These are phyloP conservation scores for Elaphurus davidianus DNA, from an alignment of 2,113 vertebrate genomes.

Conservation along the genomic window DNA sequence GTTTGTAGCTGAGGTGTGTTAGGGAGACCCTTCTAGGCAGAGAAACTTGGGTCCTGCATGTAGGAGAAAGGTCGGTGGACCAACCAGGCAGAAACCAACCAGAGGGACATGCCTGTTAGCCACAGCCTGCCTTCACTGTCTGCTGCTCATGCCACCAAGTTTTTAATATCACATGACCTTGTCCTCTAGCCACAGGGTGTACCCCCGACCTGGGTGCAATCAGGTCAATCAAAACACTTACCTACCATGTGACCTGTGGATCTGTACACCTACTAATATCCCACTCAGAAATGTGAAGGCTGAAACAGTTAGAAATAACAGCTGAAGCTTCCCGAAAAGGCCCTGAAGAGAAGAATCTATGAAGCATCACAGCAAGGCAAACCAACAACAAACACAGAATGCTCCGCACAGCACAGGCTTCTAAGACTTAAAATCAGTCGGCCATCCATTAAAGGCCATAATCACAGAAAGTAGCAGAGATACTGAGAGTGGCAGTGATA, in stretches of 20 bases:
- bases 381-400: background rate
- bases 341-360: background rate
- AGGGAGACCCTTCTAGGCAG: background rate
- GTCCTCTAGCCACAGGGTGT: background rate
- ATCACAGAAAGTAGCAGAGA: background rate
- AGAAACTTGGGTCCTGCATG: background rate
- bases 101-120: background rate
- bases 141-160: background rate
- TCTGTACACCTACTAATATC: background rate
- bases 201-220: background rate
- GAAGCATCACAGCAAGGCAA: background rate
- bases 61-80: background rate
- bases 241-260: background rate
- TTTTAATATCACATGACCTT: slow-evolving; percentile 18
- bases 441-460: background rate
- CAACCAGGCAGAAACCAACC: background rate
- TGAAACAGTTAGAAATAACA: background rate
- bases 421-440: background rate
- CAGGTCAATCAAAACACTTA: background rate
- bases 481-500: background rate
- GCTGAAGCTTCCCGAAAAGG: background rate
- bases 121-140: background rate
- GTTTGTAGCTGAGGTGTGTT: background rate
- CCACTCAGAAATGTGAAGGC: background rate
- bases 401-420: background rate